These are phyloP conservation scores for Brachyhypopomus occidentalis DNA, from an alignment of 2,113 vertebrate genomes.

Conservation along the genomic window DNA sequence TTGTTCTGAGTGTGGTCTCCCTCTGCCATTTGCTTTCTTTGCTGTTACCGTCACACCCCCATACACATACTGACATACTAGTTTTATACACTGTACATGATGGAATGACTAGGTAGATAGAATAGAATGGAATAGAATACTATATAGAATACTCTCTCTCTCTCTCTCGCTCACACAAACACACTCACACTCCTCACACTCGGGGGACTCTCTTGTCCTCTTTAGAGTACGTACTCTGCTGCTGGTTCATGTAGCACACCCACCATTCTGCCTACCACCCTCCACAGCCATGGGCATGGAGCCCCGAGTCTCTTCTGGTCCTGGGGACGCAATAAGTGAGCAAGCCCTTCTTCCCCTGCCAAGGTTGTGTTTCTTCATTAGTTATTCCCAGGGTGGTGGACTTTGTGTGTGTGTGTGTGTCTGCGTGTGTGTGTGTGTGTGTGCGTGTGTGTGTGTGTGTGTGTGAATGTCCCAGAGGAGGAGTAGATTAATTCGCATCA, in stretches of 20 bases:
- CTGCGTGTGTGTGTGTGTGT: slow-evolving; percentile 74
- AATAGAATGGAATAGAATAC: not conserved
- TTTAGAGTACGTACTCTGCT: not conserved
- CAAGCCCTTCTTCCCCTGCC: slow-evolving; percentile 61
- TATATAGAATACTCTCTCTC: too few relatives aligned
- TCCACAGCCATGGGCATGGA: slow-evolving; percentile 15
- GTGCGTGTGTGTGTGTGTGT: slow-evolving; percentile 76
- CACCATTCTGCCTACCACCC: not conserved
- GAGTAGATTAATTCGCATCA: slow-evolving; percentile 93
- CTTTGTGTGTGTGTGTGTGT: slow-evolving; percentile 73
- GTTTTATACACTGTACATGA: too few relatives aligned
- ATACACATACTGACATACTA: too few relatives aligned
- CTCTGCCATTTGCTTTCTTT: too few relatives aligned
- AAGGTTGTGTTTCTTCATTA: slow-evolving; percentile 89
- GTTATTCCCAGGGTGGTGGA: slow-evolving; percentile 74
- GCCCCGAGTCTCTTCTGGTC: slow-evolving; percentile 3
- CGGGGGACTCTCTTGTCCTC: too few relatives aligned
- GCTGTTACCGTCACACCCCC: too few relatives aligned
- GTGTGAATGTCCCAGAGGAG: slow-evolving; percentile 82
- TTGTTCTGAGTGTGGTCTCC: too few relatives aligned
- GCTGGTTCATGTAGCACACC: slow-evolving; percentile 3
- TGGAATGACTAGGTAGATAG: too few relatives aligned
- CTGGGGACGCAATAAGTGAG: not conserved
- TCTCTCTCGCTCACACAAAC: slow-evolving; percentile 14
- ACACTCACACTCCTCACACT: too few relatives aligned